Conservation (phyloP, 2,888 invertebrate species). For the Ophioninae sp. region DNA sequence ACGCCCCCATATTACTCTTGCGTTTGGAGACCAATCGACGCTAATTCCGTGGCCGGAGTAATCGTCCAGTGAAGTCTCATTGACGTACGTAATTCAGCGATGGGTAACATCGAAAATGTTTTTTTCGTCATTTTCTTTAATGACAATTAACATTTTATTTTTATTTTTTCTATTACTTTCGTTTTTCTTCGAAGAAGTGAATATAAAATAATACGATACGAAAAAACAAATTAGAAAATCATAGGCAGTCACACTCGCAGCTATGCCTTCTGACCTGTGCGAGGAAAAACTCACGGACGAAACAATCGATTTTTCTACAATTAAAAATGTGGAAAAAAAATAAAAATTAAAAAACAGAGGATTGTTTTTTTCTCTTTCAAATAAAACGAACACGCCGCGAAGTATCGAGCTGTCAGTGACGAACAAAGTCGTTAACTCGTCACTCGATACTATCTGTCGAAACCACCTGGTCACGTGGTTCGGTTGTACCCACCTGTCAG, state of each 20-base stretch:
- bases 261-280: neutral
- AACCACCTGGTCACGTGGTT: neutral
- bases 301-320: neutral
- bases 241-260: neutral
- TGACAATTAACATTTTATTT: neutral
- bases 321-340: neutral
- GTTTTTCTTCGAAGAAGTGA: no score
- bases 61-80: neutral
- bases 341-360: neutral
- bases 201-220: no score
- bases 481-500: neutral
- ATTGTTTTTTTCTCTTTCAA: neutral
- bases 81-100: neutral
- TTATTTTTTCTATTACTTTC: neutral
- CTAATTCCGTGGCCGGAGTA: neutral
- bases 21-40: neutral
- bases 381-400: neutral
- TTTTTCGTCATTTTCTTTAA: neutral
- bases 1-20: neutral
- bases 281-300: neutral
- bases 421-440: neutral
- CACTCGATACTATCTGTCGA: neutral
- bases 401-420: neutral
- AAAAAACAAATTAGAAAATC: no score
- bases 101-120: neutral